Evolutionary conservation across 2,113 vertebrate species (phyloP).

Genomic region (Geococcyx californianus): DNA sequence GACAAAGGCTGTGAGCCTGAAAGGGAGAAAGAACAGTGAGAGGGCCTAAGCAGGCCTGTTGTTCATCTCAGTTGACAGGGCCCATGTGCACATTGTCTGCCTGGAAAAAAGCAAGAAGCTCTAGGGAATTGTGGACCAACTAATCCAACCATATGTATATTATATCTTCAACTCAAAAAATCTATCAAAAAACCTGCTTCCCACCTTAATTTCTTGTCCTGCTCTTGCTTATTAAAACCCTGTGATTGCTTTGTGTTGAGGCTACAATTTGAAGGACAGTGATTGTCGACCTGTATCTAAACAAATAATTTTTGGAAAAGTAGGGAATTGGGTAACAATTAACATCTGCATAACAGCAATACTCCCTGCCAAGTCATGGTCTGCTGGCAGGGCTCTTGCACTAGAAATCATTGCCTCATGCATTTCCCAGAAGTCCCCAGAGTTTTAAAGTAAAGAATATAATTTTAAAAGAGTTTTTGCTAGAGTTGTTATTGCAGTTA

Average conservation of each 20-base stretch:
- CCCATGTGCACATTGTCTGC: background rate
- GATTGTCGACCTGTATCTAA: background rate
- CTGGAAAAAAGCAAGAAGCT: background rate
- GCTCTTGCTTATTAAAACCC: background rate
- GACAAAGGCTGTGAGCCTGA: conserved; percentile 78
- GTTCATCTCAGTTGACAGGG: background rate
- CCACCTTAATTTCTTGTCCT: background rate
- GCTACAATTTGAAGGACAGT: background rate
- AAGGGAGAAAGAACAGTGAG: background rate
- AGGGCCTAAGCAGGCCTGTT: background rate
- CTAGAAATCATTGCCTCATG: background rate
- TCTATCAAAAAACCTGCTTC: background rate
- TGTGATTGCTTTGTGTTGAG: background rate
- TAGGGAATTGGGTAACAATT: background rate
- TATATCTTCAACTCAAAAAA: background rate
- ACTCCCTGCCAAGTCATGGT: background rate
- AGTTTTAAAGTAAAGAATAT: background rate
- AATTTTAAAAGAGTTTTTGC: background rate
- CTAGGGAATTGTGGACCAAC: background rate
- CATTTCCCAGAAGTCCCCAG: background rate
- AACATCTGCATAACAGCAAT: background rate
- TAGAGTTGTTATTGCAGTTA: background rate
- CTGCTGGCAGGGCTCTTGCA: background rate
- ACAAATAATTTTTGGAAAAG: background rate
- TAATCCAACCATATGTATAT: background rate